Evolutionary conservation across 1,140 invertebrate species (phyloP), one percentile per base, ranked within the genome.

Genomic region (Penaeus vannamei): DNA sequence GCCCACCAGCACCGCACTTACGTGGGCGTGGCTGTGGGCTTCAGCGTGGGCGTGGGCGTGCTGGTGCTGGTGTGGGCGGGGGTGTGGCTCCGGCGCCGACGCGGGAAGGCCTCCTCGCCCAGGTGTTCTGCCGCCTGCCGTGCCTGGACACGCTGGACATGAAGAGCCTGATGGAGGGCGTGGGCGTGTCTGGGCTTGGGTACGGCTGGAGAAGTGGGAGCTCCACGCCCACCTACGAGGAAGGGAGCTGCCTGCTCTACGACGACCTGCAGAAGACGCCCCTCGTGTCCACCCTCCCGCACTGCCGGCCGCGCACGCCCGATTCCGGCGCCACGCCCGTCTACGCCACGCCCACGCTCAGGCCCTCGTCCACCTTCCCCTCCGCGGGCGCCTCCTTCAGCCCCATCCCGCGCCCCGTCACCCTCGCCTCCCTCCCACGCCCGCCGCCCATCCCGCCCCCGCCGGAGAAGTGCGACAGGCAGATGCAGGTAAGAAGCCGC

Each of bases 11-110:
- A 90, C 80, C 85, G 89, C 2, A 86, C 89, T 4, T 90, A 90
- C 85, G 89, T 90, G 53, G 85, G 89, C 61, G 89, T 90, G 60
- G 85, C 89, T 8, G 85, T 90, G 66, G 89, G 89, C 29, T 90
- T 90, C 60, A 90, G 89, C n/a, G 84, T 90, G 46, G 89, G 89
- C 69, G 89, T 87, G 53, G 89, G 85, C n/a, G 81, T 90, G 22
- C 66, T 90, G 64, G 80, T 90, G 32, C 42, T 84, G n/a, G 89
- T 90, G 79, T 90, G 89, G 89, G 85, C 81, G 62, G 85, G 89
- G 10, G 84, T 90, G 19, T 90, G 89, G 89, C 64, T 86, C 3
- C 36, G 85, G 64, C 36, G 84, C 3, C 69, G 85, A 14, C 79
- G 81, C 22, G 69, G 84, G 7, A 90, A 90, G 53, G 81, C 64